Percentiles rank a stretch among this genome's conserved stretches.
These are phyloP conservation scores for Heliconius ismenius DNA, from an alignment of 2,888 invertebrate genomes.

Conservation along the genomic window DNA sequence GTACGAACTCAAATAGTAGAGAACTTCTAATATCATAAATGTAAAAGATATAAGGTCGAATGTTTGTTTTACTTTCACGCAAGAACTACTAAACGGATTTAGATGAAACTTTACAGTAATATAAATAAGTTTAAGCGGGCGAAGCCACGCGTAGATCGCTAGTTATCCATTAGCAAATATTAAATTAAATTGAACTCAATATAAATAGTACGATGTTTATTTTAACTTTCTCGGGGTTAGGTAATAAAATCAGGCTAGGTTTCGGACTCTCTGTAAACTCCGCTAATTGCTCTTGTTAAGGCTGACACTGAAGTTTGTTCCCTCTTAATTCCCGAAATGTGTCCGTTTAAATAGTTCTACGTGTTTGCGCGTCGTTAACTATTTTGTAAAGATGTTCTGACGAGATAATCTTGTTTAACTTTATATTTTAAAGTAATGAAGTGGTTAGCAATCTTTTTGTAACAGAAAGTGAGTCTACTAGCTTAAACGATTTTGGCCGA, in stretches of 20 bases:
- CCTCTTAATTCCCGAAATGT: constrained; percentile 16
- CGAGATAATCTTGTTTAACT: neutral
- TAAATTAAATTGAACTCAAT: neutral
- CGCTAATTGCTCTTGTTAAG: constrained; percentile 23
- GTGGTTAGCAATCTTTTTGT: neutral
- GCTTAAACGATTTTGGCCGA: too few species aligned
- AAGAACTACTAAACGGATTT: too few species aligned
- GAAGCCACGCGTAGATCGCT: too few species aligned
- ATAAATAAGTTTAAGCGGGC: too few species aligned
- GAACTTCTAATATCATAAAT: too few species aligned
- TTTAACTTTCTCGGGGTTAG: constrained; percentile 1
- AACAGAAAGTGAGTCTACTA: too few species aligned
- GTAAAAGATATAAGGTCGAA: too few species aligned
- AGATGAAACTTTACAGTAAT: too few species aligned
- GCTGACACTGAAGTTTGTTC: constrained; percentile 16
- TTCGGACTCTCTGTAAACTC: constrained; percentile 11
- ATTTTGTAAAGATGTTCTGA: constrained; percentile 1
- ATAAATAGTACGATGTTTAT: neutral
- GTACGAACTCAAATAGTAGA: too few species aligned
- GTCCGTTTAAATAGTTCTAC: constrained; percentile 11
- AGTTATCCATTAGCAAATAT: neutral
- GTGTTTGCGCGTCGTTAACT: constrained; percentile 6
- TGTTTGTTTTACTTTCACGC: too few species aligned
- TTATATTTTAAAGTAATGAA: neutral
- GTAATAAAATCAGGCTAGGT: constrained; percentile 15